Evolutionary conservation across 2,113 vertebrate genomes (phyloP).

Genomic region (Labeo rohita): DNA sequence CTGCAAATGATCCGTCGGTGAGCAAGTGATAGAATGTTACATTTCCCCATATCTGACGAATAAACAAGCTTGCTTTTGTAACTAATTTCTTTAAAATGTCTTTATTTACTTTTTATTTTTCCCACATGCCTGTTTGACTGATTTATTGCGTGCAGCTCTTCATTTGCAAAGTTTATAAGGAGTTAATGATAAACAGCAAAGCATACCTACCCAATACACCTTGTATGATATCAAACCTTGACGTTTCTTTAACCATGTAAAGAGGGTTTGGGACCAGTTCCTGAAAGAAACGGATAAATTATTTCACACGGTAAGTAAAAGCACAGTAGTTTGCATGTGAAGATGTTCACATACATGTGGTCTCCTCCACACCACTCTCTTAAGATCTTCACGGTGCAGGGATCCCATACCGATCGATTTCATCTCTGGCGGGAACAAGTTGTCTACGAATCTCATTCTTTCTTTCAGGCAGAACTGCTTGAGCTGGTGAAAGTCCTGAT

Average conservation of each 20-base stretch:
- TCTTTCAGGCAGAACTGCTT: constrained; percentile 50
- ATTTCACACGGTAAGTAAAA: neutral
- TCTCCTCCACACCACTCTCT: constrained; percentile 56
- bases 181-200: neutral
- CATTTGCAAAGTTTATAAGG: neutral
- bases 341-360: constrained; percentile 51
- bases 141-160: neutral
- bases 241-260: constrained; percentile 64
- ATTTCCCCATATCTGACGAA: neutral
- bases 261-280: constrained; percentile 54
- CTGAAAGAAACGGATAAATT: constrained; percentile 51
- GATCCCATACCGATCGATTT: constrained; percentile 64
- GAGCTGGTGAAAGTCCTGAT: constrained; percentile 66
- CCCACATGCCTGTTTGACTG: neutral
- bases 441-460: constrained; percentile 59
- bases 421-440: constrained; percentile 68
- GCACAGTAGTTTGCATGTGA: neutral
- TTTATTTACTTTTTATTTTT: neutral
- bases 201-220: constrained; percentile 63
- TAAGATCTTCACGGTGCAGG: constrained; percentile 26
- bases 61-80: neutral
- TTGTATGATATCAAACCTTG: constrained; percentile 72
- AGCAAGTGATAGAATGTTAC: fast-evolving
- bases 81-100: neutral
- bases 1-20: no score